A percentile compares a stretch with the other conserved stretches of the same genome.
Evolutionary conservation across 1,140 invertebrate species (phyloP).

Genomic region (Trachymyrmex cornetzi): DNA sequence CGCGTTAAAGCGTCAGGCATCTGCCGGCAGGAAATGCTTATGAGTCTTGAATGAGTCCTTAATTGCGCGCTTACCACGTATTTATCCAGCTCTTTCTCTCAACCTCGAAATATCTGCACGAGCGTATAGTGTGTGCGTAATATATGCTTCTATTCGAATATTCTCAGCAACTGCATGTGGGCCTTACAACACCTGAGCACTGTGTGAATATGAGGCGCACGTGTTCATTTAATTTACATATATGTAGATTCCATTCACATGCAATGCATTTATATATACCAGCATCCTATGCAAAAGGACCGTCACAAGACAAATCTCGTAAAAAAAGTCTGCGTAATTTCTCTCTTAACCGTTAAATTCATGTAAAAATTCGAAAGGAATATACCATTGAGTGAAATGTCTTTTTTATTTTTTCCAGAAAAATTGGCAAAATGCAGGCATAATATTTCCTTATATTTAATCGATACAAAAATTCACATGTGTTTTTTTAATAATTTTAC

Average conservation of each 20-base stretch:
- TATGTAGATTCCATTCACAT: conserved; percentile 54
- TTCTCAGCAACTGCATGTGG: conserved; percentile 19
- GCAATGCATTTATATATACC: conserved; percentile 42
- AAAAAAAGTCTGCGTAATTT: conserved; percentile 48
- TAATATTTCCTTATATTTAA: neutral
- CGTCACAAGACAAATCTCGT: neutral
- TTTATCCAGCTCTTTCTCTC: conserved; percentile 39
- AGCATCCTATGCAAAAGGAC: neutral
- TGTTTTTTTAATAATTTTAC: neutral
- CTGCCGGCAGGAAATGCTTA: conserved; percentile 3
- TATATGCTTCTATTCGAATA: conserved; percentile 6
- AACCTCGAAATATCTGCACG: conserved; percentile 21
- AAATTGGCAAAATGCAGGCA: neutral
- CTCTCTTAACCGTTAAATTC: conserved; percentile 51
- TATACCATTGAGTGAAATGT: neutral
- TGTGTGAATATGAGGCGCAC: conserved; percentile 22
- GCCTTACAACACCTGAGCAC: neutral
- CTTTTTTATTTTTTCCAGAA: conserved; percentile 8
- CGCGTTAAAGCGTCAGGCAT: neutral
- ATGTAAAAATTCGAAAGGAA: neutral
- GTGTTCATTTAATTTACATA: conserved; percentile 64
- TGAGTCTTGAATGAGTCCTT: conserved; percentile 27
- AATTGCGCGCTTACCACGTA: conserved; percentile 17
- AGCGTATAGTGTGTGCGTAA: neutral
- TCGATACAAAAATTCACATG: neutral